Base-by-base conservation (phyloP, 2,797 vertebrate genomes). In the Bradypodion ventrale region DNA sequence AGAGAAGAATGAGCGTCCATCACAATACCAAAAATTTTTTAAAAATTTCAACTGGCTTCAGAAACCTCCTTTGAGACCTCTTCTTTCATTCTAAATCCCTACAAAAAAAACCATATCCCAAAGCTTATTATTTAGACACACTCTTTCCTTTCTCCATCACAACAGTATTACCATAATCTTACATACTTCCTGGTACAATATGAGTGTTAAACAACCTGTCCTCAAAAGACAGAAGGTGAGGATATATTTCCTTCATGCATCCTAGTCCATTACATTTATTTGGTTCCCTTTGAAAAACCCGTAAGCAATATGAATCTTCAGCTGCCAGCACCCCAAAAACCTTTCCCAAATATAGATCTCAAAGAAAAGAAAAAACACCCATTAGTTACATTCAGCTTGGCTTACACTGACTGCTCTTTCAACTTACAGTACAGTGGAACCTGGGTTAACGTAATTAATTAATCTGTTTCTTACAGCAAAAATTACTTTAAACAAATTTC, bases 211-310 rank as follows among this genome's bases (percentile, higher is more conserved):
- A 16, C 23, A 7, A 42, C 16, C 46, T 27, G 21, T 65, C 29
- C n/a, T 40, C 46, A 49, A n/a, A 7, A 21, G 56, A 25, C 37
- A 68, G 74, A 65, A 1, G 72, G 29, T 7, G 37, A 75, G 60
- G 29, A 19, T 37, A 9, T 23, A 62, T 35, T 80, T 25, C 15
- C 63, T 60, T 49, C 12, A 81, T 75, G 21, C 52, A 86, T 74
- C 81, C 88, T 87, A 87, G 91, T 79, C 89, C 88, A 88, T 76
- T 35, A 52, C 29, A 80, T 29, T 32, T 25, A 75, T 21, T 35
- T 60, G 46, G 56, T 6, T 69, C 16, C 23, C 72, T 27, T 15
- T 16, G 32, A 74, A 72, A 4, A 5, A 13, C 27, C 37, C 27
- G 29, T n/a, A 59, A 5, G 3, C 60, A 74, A 23, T 27, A 19